Conservation (phyloP, 2,113 vertebrate species). For the Dolichallabes microphthalmus region DNA sequence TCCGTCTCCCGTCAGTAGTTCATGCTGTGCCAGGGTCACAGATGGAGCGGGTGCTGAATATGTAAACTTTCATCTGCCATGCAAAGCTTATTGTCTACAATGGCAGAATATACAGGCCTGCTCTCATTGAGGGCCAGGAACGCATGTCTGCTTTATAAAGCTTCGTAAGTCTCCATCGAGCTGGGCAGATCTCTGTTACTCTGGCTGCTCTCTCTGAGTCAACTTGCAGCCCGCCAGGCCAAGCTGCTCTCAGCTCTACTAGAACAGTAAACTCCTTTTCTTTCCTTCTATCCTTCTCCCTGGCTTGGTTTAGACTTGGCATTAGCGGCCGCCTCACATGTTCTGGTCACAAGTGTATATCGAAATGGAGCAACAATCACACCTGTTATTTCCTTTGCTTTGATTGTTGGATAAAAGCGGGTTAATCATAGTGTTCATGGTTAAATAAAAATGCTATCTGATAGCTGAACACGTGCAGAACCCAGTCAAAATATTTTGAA, state of each 20-base stretch:
- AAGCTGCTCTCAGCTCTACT: slow-evolving; percentile 20
- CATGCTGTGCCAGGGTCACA: slow-evolving; percentile 54
- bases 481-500: background rate
- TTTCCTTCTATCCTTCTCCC: background rate
- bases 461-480: background rate
- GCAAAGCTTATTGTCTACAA: slow-evolving; percentile 63
- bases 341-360: background rate
- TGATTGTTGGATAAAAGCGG: background rate
- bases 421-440: background rate
- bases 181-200: slow-evolving; percentile 49
- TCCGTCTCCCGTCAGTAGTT: slow-evolving; percentile 6
- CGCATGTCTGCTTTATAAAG: slow-evolving; percentile 62
- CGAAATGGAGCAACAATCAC: background rate
- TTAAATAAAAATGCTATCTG: background rate
- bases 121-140: slow-evolving; percentile 59
- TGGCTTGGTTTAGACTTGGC: background rate
- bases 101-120: slow-evolving; percentile 63
- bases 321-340: background rate
- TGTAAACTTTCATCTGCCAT: slow-evolving; percentile 67
- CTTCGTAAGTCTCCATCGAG: slow-evolving; percentile 48
- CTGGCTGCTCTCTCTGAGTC: slow-evolving; percentile 46
- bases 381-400: background rate
- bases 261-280: slow-evolving; percentile 11
- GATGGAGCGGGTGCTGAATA: slow-evolving; percentile 64
- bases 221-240: slow-evolving; percentile 34